Base-by-base conservation (phyloP, 2,113 vertebrate genomes). In the Ageneiosus marmoratus region DNA sequence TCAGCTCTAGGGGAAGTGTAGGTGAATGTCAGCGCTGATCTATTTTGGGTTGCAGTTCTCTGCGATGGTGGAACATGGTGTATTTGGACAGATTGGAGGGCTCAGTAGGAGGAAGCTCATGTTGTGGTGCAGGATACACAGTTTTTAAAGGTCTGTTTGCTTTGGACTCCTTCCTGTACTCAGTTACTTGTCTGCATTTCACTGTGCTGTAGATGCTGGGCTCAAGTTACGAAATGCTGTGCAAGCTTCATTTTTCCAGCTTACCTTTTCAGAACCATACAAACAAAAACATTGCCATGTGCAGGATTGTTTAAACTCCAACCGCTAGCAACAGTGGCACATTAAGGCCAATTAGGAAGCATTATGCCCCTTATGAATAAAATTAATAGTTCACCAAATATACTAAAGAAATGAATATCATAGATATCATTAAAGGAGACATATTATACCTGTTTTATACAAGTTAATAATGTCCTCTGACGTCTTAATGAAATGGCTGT, bases 21-120 rank as follows among this genome's bases (percentile, higher is more conserved):
- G 82, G 75, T 69, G 82, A 78, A 63, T 56, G 56, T 48, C 51
- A 51, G 44, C 5, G 5, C 55, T 58, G 76, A 41, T 79, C 84
- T 86, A 82, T 86, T 86, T 86, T 74, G 75, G 51, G 80, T 60
- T 58, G 73, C 37, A 1, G 48, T 32, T 46, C 44, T 79, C 75
- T 37, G 65, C 70, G 75, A 67, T 78, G 79, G 75, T 87, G 37
- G 46, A 84, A 62, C 65, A 29, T 55, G 16, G 48, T 82, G 65
- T 70, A 48, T 86, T 50, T 72, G 58, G 63, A 79, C 70, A 77
- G 74, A 84, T 77, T 79, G 74, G 55, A 75, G 56, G 46, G 63
- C 74, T 51, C 67, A 58, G 75, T 87, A 77, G 82, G 82, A 73
- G 73, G 51, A 79, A 84, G 75, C 75, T 83, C 82, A 78, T 84